Conservation (phyloP, 64 coral and sea anemone genomes). For the Porites lutea region DNA sequence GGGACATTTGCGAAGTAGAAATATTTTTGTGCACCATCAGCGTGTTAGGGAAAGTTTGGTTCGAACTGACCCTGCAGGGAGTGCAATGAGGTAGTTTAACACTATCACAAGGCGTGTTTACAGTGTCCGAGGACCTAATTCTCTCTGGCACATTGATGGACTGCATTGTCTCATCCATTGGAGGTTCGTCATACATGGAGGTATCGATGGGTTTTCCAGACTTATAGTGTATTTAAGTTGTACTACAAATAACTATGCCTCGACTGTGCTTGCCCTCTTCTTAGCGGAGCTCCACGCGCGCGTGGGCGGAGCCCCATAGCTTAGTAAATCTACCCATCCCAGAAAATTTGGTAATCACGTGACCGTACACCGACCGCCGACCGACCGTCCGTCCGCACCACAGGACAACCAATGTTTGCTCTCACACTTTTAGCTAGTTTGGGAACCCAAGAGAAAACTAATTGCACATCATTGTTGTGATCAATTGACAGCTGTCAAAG, state of each 20-base stretch:
- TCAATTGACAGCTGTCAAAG: no score
- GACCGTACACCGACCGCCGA: no score
- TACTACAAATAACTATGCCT: not conserved
- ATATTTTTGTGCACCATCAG: not conserved
- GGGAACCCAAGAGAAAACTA: no score
- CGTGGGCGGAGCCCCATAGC: no score
- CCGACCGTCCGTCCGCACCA: no score
- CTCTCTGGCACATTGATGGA: constrained; percentile 31
- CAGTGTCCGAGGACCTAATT: not conserved
- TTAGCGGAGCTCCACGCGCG: no score
- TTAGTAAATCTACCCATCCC: no score
- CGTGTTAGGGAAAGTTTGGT: not conserved
- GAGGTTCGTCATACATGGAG: not conserved
- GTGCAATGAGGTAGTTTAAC: not conserved
- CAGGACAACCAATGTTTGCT: no score
- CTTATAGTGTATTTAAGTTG: constrained; percentile 1
- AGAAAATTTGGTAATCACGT: no score
- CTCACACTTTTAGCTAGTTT: no score
- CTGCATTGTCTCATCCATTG: not conserved
- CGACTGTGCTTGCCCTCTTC: not conserved
- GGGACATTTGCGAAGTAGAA: constrained; percentile 13
- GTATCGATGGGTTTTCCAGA: constrained; percentile 11
- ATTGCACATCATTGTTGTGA: no score
- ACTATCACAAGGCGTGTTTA: not conserved
- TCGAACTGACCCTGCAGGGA: constrained; percentile 1